Percentiles rank a stretch among this genome's conserved stretches.
Conservation (phyloP, 2,797 vertebrate genomes). For the Remorina albescens region DNA sequence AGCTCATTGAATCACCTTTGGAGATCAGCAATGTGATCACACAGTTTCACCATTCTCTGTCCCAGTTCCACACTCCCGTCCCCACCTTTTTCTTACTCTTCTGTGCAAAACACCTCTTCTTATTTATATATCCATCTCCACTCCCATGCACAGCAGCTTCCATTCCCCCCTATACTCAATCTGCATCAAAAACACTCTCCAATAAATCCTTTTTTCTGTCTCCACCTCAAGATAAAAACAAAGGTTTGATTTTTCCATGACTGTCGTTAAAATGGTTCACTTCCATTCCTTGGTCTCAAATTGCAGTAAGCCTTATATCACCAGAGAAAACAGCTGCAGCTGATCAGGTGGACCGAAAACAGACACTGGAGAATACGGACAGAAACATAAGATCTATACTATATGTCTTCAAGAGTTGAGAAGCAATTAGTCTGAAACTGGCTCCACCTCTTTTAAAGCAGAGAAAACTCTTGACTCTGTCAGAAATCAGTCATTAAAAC, state of each 20-base stretch:
- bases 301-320: slow-evolving; percentile 72
- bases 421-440: slow-evolving; percentile 19
- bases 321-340: slow-evolving; percentile 56
- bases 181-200: neutral
- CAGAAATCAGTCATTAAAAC: slow-evolving; percentile 10
- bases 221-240: neutral
- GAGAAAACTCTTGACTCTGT: slow-evolving; percentile 1
- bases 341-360: slow-evolving; percentile 57
- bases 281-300: slow-evolving; percentile 46
- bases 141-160: neutral
- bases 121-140: slow-evolving; percentile 9
- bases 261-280: slow-evolving; percentile 9
- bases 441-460: slow-evolving; percentile 8
- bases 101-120: slow-evolving; percentile 18
- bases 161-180: neutral
- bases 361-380: slow-evolving; percentile 53
- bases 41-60: slow-evolving; percentile 1
- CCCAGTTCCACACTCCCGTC: slow-evolving; percentile 6
- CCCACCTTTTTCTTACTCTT: neutral
- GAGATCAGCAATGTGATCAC: slow-evolving; percentile 29
- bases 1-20: slow-evolving; percentile 19
- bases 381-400: slow-evolving; percentile 42
- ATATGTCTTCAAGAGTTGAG: slow-evolving; percentile 21
- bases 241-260: slow-evolving; percentile 5
- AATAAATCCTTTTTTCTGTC: slow-evolving; percentile 11